Base-by-base conservation (phyloP, 2,888 invertebrate species). In the Metellina segmentata region DNA sequence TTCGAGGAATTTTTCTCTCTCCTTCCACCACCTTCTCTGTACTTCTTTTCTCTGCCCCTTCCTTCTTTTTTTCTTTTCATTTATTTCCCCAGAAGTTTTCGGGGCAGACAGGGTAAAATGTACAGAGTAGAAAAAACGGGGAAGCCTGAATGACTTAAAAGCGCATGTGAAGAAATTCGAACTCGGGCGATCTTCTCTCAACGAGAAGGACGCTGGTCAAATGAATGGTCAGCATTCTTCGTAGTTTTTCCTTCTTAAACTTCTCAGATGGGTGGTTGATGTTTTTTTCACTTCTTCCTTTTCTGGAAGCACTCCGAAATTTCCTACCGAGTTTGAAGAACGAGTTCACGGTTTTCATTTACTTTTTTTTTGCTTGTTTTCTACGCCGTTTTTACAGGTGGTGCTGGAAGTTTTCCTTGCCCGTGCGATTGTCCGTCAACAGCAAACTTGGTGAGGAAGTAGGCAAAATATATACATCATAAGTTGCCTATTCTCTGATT, bases 111-210 rank as follows among this genome's bases (percentile, higher is more conserved):
- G 61, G 61, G 48, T 79, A 79, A 79, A 34, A 79, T 34, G 53
- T 53, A 48, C 20, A 8, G 48, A 16, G 61, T 61, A 16, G 9
- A 82, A 82, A 82, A 69, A 70, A 70, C 49, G 70, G 69, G 51
- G 69, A 81, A 81, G 48, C 34, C 20, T 78, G 78, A 79, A 86
- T 71, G 78, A 86, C 51, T 79, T 70, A 79, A 85, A 86, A 86
- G 79, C 71, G 75, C 61, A 78, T 75, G 86, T 86, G 70, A 51
- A 86, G 78, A 86, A 86, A 79, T 86, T 86, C 86, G 78, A 86
- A 86, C 49, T 51, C 51, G 7, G n/a, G 51, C 51, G 77, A 77
- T 51, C 77, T 74, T 83, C 83, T 72, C 34, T 11, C 77, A 49
- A 49, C 77, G 34, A 19, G 78, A 70, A 71, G 78, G 49, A 69